Base-by-base conservation (phyloP, 2,888 invertebrate species). In the Brachyopa scutellaris region DNA sequence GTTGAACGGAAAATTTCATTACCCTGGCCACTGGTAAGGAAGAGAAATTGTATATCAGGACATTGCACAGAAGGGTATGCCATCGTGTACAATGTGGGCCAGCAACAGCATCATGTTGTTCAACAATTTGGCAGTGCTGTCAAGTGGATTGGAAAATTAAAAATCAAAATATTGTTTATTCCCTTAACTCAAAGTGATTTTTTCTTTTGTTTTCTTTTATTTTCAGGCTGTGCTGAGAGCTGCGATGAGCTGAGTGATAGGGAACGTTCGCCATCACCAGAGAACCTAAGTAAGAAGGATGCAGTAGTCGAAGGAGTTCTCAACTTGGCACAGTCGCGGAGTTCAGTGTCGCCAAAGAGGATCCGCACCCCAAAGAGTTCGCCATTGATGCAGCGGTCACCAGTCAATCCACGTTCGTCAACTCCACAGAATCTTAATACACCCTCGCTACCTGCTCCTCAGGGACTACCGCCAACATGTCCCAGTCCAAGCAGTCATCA, bases 131-230 rank as follows among this genome's bases (percentile, higher is more conserved):
- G 53, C 11, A 53, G 23, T 33, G 38, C 64, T 70, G 87, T 87
- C 87, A 89, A 89, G 83, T 88, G 88, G 85, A 79, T 89, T 87
- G 90, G 89, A 89, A 89, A 89, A 89, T 89, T 89, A 88, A 88
- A 89, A 89, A 89, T 85, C 86, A 86, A 87, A 87, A 86, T 86
- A 86, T 85, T 86, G 83, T 85, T 84, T 80, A 74, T 70, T 84
- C 64, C 80, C 57, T 62, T 49, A 17, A 49, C 77, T 72, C 7
- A 77, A n/a, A n/a, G n/a, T n/a, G n/a, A n/a, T n/a, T n/a, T n/a
- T n/a, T n/a, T n/a, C n/a, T n/a, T n/a, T n/a, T n/a, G n/a, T n/a
- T n/a, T n/a, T n/a, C n/a, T n/a, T n/a, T n/a, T 47, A 9, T 31
- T 82, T 89, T 1, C 87, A 90, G 91, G 86, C 84, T 88, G 87